These are phyloP conservation scores for Himalopsyche kuldschensis DNA, from an alignment of 2,888 invertebrate species.

Conservation along the genomic window DNA sequence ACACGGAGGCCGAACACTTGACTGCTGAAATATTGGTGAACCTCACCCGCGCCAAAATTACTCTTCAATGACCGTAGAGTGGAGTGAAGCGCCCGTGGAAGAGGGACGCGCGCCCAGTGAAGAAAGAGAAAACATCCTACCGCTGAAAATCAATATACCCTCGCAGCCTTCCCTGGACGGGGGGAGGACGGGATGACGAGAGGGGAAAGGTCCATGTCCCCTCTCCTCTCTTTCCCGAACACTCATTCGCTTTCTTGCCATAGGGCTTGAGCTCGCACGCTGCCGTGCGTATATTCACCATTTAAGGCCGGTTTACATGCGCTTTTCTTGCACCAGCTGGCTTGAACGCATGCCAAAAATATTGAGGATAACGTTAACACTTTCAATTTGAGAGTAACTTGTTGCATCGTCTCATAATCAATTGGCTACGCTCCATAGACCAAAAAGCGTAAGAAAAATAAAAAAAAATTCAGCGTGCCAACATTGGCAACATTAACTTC, in stretches of 20 bases:
- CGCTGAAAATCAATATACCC: slow-evolving; percentile 38
- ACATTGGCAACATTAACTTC: too few relatives aligned
- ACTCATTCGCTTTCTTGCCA: neutral
- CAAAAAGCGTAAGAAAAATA: too few relatives aligned
- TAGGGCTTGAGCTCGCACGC: neutral
- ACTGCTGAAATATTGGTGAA: neutral
- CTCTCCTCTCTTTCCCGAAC: neutral
- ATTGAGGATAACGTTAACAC: neutral
- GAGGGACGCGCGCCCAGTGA: neutral
- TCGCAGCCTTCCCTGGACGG: slow-evolving; percentile 25
- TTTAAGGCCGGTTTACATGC: neutral
- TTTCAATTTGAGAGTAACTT: neutral
- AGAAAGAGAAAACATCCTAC: neutral
- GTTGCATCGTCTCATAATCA: neutral
- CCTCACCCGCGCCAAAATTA: neutral
- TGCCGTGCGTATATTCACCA: neutral
- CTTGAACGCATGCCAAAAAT: neutral
- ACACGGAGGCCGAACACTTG: neutral
- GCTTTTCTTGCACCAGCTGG: neutral
- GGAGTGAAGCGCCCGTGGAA: neutral
- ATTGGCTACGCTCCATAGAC: neutral
- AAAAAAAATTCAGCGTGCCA: too few relatives aligned
- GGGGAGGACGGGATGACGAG: slow-evolving; percentile 8
- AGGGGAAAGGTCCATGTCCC: slow-evolving; percentile 6
- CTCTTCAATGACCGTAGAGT: neutral